A percentile compares a stretch with the other conserved stretches of the same genome.
phyloP scores from a whole-genome alignment of 1,140 invertebrate genomes.

The Stenopsyche tienmushanensis region DNA sequence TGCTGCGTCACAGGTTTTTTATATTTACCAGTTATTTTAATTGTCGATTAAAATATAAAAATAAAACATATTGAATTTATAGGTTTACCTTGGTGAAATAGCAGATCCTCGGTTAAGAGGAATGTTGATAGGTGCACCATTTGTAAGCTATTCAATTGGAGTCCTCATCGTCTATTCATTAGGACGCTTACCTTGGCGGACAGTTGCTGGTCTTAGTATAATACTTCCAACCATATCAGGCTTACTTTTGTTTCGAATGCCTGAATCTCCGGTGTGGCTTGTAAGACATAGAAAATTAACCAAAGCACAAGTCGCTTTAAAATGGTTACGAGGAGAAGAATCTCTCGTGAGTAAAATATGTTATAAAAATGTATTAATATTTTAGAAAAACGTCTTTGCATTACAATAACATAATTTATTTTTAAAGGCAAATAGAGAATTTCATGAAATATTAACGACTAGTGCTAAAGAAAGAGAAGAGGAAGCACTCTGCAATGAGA shows the following conservation, averaged over 20 bases:
- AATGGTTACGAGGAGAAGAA: constrained; percentile 66
- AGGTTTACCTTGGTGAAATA: constrained; percentile 73
- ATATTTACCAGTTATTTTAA: neutral
- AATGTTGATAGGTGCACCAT: constrained; percentile 64
- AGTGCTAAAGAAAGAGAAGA: constrained; percentile 54
- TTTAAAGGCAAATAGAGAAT: constrained; percentile 57
- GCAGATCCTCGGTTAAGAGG: constrained; percentile 68
- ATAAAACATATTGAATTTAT: constrained; percentile 15
- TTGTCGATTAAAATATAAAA: neutral
- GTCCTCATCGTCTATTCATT: constrained; percentile 69
- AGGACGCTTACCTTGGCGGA: constrained; percentile 65
- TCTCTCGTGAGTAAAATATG: constrained; percentile 49
- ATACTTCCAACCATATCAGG: constrained; percentile 61
- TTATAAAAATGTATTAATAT: constrained; percentile 12
- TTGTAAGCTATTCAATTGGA: constrained; percentile 70
- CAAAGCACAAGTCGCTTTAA: constrained; percentile 63
- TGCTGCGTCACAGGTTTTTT: constrained; percentile 64
- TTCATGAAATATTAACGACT: constrained; percentile 56
- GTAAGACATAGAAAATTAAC: constrained; percentile 60
- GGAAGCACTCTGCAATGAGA: constrained; percentile 48
- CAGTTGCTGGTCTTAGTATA: constrained; percentile 63
- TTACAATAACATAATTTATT: constrained; percentile 4
- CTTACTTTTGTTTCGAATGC: constrained; percentile 61
- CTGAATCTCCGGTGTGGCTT: constrained; percentile 74
- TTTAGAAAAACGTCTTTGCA: constrained; percentile 9